Conservation (phyloP, 2,888 invertebrate genomes). For the Dendrolimus houi region DNA sequence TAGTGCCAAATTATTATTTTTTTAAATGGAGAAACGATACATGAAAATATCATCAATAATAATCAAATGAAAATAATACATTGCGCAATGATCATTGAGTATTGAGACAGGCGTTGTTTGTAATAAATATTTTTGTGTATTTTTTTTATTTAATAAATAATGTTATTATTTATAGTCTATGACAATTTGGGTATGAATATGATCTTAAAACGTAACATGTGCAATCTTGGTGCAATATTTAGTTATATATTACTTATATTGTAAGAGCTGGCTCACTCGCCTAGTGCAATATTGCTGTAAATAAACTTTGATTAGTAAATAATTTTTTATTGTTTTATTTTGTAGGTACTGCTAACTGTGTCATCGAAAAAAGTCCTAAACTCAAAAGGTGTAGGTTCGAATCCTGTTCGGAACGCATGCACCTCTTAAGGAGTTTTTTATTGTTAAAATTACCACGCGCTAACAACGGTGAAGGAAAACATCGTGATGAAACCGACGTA, state of each 20-base stretch:
- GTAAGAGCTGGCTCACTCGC: constrained; percentile 3
- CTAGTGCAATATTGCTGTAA: constrained; percentile 23
- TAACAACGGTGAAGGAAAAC: too few relatives aligned
- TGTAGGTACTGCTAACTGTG: background rate
- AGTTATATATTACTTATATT: constrained; percentile 11
- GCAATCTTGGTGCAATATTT: constrained; percentile 48
- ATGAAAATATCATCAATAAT: too few relatives aligned
- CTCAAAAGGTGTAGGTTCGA: too few relatives aligned
- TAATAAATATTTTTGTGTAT: background rate
- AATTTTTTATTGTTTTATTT: constrained; percentile 6
- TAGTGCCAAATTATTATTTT: too few relatives aligned
- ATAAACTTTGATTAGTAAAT: constrained; percentile 13
- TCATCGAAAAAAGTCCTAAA: too few relatives aligned
- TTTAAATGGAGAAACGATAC: too few relatives aligned
- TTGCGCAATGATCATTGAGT: background rate
- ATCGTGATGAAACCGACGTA: too few relatives aligned
- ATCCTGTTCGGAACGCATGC: too few relatives aligned
- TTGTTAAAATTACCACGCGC: too few relatives aligned
- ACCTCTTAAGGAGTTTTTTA: too few relatives aligned
- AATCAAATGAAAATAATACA: too few relatives aligned
- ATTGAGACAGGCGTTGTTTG: background rate
- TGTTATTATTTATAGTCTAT: background rate
- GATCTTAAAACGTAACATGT: constrained; percentile 21
- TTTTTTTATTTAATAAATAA: background rate
- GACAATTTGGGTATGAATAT: constrained; percentile 2